Base-by-base conservation (phyloP, 2,888 invertebrate genomes). In the Helicoverpa assulta region DNA sequence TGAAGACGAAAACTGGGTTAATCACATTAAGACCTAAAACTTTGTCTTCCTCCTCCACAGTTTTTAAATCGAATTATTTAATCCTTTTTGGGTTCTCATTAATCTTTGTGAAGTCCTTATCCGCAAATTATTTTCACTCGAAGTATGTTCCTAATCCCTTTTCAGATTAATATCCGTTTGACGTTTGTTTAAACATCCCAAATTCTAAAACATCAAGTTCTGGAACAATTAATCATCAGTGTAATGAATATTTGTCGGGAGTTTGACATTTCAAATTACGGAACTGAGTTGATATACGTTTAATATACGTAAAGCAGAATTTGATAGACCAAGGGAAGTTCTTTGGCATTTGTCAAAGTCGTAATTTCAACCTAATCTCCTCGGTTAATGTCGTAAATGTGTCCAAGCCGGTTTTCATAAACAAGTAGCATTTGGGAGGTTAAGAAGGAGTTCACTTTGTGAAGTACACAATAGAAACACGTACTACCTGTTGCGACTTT, bases 401-500 rank as follows among this genome's bases (percentile, higher is more conserved):
- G 19, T 29, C 37, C 12, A 40, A 60, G 19, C 53, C 55, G 57
- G 66, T 64, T 69, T 57, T 26, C 67, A 26, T 70, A 66, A 70
- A 68, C 47, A 58, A 26, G 40, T 59, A 52, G 26, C 62, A 64
- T 67, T 65, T 63, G 29, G n/a, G n/a, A n/a, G 51, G 56, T 61
- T 18, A 50, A 59, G 65, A 73, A 67, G 72, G 40, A 59, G 51
- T 33, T 53, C 54, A 55, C 63, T 72, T 67, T 71, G 59, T 66
- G 10, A 47, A 59, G 37, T 40, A 19, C 58, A 78, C 69, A 80
- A 82, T 74, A 64, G 59, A 53, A 52, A 33, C 69, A 64, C 58
- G 67, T 78, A 73, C 65, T 72, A 84, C 82, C 73, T 85, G 80
- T 87, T 82, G 84, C 70, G 76, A 77, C 67, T 70, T 80, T 80